Base-by-base conservation (phyloP, 2,113 vertebrate species). In the Panthera tigris region DNA sequence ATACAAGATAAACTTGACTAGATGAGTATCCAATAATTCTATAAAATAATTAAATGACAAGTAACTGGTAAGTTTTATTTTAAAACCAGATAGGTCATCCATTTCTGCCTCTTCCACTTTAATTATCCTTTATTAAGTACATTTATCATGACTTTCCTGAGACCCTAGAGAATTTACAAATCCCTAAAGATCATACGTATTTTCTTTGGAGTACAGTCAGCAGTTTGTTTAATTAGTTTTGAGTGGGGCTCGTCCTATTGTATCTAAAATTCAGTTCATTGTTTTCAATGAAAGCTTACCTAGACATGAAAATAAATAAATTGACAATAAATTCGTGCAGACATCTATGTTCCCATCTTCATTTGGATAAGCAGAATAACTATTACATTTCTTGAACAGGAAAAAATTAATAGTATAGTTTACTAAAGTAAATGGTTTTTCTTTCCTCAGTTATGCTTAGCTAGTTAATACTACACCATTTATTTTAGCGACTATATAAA, bases 11-110 rank as follows among this genome's bases (percentile, higher is more conserved):
- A 61, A 85, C 7, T 69, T 76, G 33, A 52, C 25, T 61, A 48
- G 25, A 73, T 87, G 8, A 48, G 33, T 83, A 11, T 31, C 73
- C 74, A 45, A 78, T 94, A 96, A 84, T 83, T 94, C 27, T 93
- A 27, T 89, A 39, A 73, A 78, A 95, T 89, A 82, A 87, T 87
- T 92, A 82, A 96, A 95, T 23, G 63, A 92, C 39, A 94, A 91
- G 21, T 96, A 96, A 92, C 84, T 95, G 14, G 76, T 39, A 86
- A 31, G 4, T 78, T 96, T 96, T 82, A 52, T 80, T 98, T 96
- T 6, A 95, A 45, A 97, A 83, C 66, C 52, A 97, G 4, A 63
- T 91, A 48, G 39, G 66, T 66, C 36, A 94, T 66, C 88, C 39
- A 74, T 93, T 94, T 93, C 55, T 89, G 80, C 15, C 39, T 78